Conservation (phyloP, 2,113 vertebrate genomes). For the Papio anubis region DNA sequence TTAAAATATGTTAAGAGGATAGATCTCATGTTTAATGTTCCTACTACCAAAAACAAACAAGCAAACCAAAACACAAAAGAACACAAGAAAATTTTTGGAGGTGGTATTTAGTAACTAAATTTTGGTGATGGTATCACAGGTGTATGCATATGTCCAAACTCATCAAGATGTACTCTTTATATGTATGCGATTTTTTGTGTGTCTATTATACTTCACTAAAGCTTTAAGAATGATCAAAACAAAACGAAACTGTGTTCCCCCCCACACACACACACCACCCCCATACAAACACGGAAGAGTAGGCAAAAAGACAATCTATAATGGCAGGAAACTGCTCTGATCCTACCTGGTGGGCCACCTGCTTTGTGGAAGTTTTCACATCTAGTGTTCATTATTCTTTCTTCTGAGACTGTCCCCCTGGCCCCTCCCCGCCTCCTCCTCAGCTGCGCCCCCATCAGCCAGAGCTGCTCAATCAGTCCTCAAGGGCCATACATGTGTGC, state of each 20-base stretch:
- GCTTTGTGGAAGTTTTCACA: neutral
- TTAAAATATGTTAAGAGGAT: neutral
- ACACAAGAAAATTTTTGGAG: neutral
- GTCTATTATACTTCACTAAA: neutral
- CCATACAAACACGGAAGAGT: neutral
- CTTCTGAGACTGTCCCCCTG: neutral
- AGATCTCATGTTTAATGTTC: neutral
- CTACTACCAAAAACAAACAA: neutral
- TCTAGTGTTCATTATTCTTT: neutral
- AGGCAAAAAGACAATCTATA: neutral
- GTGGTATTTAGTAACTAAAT: neutral
- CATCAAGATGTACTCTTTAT: neutral
- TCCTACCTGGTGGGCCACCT: neutral
- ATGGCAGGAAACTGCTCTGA: neutral
- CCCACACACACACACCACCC: no score
- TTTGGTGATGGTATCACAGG: no score
- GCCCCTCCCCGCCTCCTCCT: neutral
- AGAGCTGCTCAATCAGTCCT: neutral
- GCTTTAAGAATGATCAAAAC: neutral
- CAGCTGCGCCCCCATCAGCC: fast-evolving
- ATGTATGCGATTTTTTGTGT: neutral
- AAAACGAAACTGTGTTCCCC: neutral
- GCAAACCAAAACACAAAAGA: neutral
- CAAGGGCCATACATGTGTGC: fast-evolving
- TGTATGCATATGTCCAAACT: no score